Conservation (phyloP, 1,140 invertebrate species). For the Bombus pascuorum region DNA sequence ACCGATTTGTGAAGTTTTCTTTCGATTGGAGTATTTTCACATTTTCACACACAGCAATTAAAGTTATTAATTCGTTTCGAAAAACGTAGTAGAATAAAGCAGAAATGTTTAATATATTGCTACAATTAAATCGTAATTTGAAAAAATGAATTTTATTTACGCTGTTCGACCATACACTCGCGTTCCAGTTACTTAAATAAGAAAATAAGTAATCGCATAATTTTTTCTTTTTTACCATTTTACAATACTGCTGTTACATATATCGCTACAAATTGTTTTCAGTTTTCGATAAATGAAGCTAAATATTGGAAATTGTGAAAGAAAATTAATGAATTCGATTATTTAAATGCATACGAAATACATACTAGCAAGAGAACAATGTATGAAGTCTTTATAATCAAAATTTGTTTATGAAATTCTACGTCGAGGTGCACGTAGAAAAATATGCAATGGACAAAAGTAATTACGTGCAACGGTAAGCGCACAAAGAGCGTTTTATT, state of each 20-base stretch:
- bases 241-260: not conserved
- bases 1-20: too few species aligned
- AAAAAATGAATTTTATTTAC: not conserved
- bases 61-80: too few species aligned
- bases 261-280: not conserved
- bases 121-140: not conserved
- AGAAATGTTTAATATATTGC: too few species aligned
- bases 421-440: not conserved
- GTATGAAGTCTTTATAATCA: not conserved
- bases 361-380: not conserved
- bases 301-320: not conserved
- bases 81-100: too few species aligned
- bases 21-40: too few species aligned
- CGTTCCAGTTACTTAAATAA: not conserved
- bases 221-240: too few species aligned
- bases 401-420: constrained; percentile 8
- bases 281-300: too few species aligned
- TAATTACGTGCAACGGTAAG: constrained; percentile 48
- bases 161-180: too few species aligned
- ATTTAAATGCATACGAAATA: not conserved
- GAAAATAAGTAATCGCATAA: not conserved
- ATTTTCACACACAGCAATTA: too few species aligned
- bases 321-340: not conserved
- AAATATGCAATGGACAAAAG: not conserved
- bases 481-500: constrained; percentile 43